Evolutionary conservation across 2,797 vertebrate species (phyloP), one percentile per base, ranked within the genome.

Genomic region (Periparus ater): DNA sequence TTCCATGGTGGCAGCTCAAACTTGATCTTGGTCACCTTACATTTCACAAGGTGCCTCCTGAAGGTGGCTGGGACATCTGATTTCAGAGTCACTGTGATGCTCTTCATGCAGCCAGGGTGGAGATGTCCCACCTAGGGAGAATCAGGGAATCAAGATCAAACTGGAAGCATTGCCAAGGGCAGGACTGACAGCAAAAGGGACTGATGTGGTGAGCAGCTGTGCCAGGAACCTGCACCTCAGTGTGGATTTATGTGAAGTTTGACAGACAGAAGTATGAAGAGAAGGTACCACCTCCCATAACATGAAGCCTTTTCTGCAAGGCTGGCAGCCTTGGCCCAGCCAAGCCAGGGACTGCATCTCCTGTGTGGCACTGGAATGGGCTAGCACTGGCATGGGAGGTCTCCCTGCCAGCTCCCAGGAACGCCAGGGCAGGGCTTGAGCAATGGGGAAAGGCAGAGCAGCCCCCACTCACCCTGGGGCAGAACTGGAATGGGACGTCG

Each of bases 81-180:
- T 71, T 91, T 97, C 90, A 99, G 97, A 68, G 98, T 98, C 68
- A 98, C 97, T 2, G 96, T 98, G 88, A 99, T 95, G 61, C 98
- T 97, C 96, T 99, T 99, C 53, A 98, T 96, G 74, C 99, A 99
- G 42, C 98, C 98, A 40, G 98, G 98, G 62, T 99, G 99, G 76
- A 99, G 98, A 86, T 99, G 99, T 58, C 99, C 99, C 15, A 98
- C 92, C 98, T 99, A 81, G 18, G 53, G 50, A 86, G 83, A 66
- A 91, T 14, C 40, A 19, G 71, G 93, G 44, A 81, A 17, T 67
- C 55, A 48, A 54, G 45, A 72, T 13, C n/a, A 47, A 63, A 47
- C 19, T 58, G 40, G 40, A 66, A 66, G 62, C 19, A 32, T 6
- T 22, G n/a, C 22, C 22, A 67, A 48, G 58, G 19, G 58, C 30